These are phyloP conservation scores for Tragelaphus eurycerus DNA, from an alignment of 2,797 vertebrate genomes.

Conservation along the genomic window DNA sequence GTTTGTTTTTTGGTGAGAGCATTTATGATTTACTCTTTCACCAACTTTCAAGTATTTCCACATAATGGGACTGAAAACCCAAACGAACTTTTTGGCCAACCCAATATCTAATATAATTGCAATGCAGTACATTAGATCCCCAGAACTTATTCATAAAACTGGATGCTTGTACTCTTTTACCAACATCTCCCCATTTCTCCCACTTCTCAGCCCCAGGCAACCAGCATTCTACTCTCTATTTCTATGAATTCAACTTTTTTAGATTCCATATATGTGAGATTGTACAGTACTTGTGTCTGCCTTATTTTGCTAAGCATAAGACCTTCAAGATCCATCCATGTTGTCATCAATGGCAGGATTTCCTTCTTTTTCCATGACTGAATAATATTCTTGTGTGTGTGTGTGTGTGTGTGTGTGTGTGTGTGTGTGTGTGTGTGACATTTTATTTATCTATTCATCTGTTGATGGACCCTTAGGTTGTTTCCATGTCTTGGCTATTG, in stretches of 20 bases:
- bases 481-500: neutral
- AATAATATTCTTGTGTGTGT: neutral
- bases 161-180: neutral
- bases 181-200: neutral
- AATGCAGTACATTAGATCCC: neutral
- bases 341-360: neutral
- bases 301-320: neutral
- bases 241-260: neutral
- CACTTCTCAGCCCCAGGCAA: neutral
- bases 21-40: neutral
- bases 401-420: neutral
- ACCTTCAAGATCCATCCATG: neutral
- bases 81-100: neutral
- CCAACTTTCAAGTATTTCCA: neutral
- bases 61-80: neutral
- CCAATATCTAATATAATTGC: neutral
- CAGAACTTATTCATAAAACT: neutral
- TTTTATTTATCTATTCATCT: neutral
- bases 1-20: neutral
- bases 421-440: neutral
- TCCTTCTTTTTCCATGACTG: neutral
- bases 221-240: neutral
- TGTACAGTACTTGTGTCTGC: neutral
- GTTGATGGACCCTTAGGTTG: neutral
- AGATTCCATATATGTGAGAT: neutral